Conservation (phyloP, 2,888 invertebrate genomes). For the Drosophila mimica region DNA sequence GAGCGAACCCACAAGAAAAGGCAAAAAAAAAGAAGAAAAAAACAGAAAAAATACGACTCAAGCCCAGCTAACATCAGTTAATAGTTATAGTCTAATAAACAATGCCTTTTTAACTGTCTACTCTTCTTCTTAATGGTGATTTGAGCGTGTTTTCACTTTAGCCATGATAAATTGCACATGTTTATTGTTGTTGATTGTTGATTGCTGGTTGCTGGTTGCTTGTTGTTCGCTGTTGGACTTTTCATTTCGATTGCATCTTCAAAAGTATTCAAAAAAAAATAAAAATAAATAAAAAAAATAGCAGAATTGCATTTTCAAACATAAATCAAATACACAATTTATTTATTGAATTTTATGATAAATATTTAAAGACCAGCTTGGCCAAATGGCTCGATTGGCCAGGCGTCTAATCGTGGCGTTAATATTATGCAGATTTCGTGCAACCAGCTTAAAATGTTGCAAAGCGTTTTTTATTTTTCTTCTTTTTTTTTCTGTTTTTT, state of each 20-base stretch:
- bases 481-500: constrained; percentile 26
- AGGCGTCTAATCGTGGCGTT: constrained; percentile 61
- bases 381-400: constrained; percentile 43
- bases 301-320: constrained; percentile 59
- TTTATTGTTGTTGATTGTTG: constrained; percentile 37
- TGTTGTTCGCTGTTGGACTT: constrained; percentile 41
- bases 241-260: constrained; percentile 64
- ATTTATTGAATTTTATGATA: constrained; percentile 67
- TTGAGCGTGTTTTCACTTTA: constrained; percentile 68
- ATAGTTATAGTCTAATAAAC: constrained; percentile 72
- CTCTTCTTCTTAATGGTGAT: constrained; percentile 13
- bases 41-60: not conserved
- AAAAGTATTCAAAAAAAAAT: constrained; percentile 10
- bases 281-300: constrained; percentile 11
- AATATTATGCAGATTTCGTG: constrained; percentile 78
- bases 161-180: constrained; percentile 71
- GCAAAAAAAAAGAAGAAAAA: not conserved
- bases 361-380: constrained; percentile 30
- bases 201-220: constrained; percentile 25
- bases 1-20: constrained; percentile 41
- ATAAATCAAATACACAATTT: constrained; percentile 69
- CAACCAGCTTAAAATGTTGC: constrained; percentile 66
- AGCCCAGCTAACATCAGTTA: constrained; percentile 48
- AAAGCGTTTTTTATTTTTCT: constrained; percentile 44
- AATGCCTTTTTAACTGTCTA: constrained; percentile 50